Evolutionary conservation across 2,888 invertebrate species (phyloP).

Genomic region (Clostera curtula): DNA sequence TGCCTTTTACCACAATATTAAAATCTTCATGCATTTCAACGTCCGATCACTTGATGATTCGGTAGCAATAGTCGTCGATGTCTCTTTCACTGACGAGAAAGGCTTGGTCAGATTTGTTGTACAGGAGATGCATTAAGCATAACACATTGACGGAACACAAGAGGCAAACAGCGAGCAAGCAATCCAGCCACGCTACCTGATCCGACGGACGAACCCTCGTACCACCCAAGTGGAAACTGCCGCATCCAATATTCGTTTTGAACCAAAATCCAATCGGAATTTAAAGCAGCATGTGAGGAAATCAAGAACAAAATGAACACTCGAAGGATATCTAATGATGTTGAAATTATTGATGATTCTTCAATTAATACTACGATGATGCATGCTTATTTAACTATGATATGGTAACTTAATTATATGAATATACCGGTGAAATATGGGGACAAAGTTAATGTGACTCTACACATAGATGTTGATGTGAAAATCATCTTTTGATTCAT

Average conservation of each 20-base stretch:
- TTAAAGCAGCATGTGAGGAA: slow-evolving; percentile 71
- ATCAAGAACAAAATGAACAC: slow-evolving; percentile 55
- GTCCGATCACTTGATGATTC: slow-evolving; percentile 37
- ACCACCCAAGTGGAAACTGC: slow-evolving; percentile 71
- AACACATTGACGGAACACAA: slow-evolving; percentile 79
- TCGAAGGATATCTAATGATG: slow-evolving; percentile 16
- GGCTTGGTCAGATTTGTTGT: slow-evolving; percentile 41
- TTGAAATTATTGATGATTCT: slow-evolving; percentile 20
- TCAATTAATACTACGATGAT: slow-evolving; percentile 5
- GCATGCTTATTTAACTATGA: neutral
- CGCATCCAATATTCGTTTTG: slow-evolving; percentile 44
- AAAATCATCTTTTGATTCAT: slow-evolving; percentile 67
- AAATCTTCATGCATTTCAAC: slow-evolving; percentile 27
- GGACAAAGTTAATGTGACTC: slow-evolving; percentile 51
- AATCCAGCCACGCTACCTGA: slow-evolving; percentile 87
- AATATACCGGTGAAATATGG: slow-evolving; percentile 64
- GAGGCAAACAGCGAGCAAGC: slow-evolving; percentile 79
- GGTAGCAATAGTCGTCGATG: slow-evolving; percentile 53
- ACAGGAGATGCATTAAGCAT: slow-evolving; percentile 78
- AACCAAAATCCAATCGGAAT: slow-evolving; percentile 49
- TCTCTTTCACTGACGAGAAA: slow-evolving; percentile 46
- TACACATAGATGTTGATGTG: slow-evolving; percentile 62
- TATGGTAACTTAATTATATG: slow-evolving; percentile 29
- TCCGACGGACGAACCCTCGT: slow-evolving; percentile 79
- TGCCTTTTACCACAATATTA: slow-evolving; percentile 14